These are phyloP conservation scores for Anas platyrhynchos DNA, from an alignment of 2,113 vertebrate genomes.

Conservation along the genomic window DNA sequence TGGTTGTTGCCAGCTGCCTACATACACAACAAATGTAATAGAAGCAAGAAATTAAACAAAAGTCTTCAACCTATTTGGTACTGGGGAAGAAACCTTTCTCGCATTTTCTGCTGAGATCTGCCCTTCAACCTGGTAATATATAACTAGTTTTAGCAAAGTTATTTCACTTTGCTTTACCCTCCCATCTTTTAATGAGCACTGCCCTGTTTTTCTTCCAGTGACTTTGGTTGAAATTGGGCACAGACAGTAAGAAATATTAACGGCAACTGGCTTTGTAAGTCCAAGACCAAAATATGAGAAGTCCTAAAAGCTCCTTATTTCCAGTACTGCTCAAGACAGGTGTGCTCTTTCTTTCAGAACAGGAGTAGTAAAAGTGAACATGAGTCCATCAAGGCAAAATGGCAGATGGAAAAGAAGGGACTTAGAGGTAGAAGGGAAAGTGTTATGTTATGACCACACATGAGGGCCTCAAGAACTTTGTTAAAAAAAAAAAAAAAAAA, in stretches of 20 bases:
- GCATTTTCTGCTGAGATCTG: neutral
- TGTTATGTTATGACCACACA: fast-evolving
- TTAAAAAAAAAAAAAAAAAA: neutral
- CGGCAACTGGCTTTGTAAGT: neutral
- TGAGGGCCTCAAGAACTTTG: neutral
- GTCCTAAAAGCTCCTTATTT: neutral
- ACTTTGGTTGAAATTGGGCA: neutral
- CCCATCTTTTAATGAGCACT: neutral
- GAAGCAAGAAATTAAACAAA: neutral
- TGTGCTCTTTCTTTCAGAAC: neutral
- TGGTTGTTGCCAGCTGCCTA: neutral
- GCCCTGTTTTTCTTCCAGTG: neutral
- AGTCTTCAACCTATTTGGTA: neutral
- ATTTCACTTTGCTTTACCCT: neutral
- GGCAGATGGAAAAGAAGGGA: neutral
- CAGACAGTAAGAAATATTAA: neutral
- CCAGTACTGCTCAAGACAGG: neutral
- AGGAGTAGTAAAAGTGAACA: neutral
- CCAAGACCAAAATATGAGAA: neutral
- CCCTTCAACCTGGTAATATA: neutral
- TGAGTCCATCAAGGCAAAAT: neutral
- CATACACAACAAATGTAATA: neutral
- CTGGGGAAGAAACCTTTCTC: neutral
- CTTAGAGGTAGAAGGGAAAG: neutral
- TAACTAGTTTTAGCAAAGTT: neutral